Evolutionary conservation across 2,888 invertebrate species (phyloP).

Genomic region (Halocaridina rubra): DNA sequence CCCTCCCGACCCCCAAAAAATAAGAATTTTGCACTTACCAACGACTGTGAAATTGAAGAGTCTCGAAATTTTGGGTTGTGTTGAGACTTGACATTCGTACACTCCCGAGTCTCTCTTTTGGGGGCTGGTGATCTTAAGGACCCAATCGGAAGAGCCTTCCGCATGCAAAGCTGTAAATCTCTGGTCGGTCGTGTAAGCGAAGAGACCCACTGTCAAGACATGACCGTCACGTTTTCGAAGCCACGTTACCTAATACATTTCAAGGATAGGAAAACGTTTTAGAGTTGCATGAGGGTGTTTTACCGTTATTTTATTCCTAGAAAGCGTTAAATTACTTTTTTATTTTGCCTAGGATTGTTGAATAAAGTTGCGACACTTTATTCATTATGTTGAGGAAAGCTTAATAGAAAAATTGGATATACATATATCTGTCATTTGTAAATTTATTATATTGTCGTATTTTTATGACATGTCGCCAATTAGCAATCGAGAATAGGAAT

Average conservation of each 20-base stretch:
- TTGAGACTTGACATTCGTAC: constrained; percentile 83
- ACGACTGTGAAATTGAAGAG: constrained; percentile 81
- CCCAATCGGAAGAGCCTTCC: constrained; percentile 80
- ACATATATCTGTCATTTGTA: no score
- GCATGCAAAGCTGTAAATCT: constrained; percentile 79
- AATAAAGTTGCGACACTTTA: no score
- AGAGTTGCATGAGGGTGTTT: background rate
- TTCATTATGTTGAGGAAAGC: background rate
- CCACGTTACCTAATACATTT: constrained; percentile 87
- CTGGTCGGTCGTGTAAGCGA: constrained; percentile 81
- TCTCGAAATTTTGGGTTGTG: constrained; percentile 82
- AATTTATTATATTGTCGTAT: no score
- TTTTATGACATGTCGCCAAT: no score
- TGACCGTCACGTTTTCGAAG: constrained; percentile 86
- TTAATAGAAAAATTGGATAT: no score
- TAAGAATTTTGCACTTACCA: constrained; percentile 73
- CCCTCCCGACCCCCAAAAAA: no score
- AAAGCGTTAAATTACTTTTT: no score
- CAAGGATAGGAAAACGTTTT: background rate
- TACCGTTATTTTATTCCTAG: background rate
- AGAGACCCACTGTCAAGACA: constrained; percentile 78
- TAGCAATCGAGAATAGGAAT: no score
- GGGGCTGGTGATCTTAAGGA: constrained; percentile 77
- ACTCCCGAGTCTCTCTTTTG: constrained; percentile 78
- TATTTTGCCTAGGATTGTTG: no score